Evolutionary conservation across 1,140 invertebrate genomes (phyloP).

Genomic region (Sycobia sp.): DNA sequence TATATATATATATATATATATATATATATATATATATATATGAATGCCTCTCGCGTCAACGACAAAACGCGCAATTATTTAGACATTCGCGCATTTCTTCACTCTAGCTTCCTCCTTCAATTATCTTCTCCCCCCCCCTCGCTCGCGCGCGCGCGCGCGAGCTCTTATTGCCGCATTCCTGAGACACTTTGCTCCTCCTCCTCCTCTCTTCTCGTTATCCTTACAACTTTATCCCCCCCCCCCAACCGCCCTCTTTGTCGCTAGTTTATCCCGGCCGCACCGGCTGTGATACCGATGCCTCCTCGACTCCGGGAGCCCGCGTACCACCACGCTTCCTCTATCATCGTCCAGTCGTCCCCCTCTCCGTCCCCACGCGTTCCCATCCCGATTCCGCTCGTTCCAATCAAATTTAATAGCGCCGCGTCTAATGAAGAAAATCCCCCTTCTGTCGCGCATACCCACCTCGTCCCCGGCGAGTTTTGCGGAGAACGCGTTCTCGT

Average conservation of each 20-base stretch:
- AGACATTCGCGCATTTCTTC: slow-evolving; percentile 17
- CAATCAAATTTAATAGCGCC: slow-evolving; percentile 15
- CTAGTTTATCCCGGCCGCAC: no score
- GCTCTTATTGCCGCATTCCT: not conserved
- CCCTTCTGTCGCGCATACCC: no score
- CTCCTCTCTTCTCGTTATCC: slow-evolving; percentile 4
- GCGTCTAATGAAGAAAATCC: slow-evolving; percentile 1
- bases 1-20: no score
- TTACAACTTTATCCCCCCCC: not conserved
- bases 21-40: not conserved
- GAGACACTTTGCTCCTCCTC: not conserved
- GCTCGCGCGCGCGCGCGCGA: not conserved
- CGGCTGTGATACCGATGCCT: no score
- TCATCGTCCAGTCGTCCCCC: no score
- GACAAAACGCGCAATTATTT: slow-evolving; percentile 13
- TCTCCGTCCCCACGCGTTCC: not conserved
- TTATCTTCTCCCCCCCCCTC: not conserved
- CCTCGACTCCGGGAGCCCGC: no score
- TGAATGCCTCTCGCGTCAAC: no score
- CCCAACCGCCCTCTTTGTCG: no score
- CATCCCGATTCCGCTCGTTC: slow-evolving; percentile 8
- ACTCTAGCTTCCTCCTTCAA: slow-evolving; percentile 29
- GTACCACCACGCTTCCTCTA: no score
- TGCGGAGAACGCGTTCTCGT: no score
- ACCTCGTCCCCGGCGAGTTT: no score